Evolutionary conservation across 2,797 vertebrate genomes (phyloP).

Genomic region (Denticeps clupeoides): DNA sequence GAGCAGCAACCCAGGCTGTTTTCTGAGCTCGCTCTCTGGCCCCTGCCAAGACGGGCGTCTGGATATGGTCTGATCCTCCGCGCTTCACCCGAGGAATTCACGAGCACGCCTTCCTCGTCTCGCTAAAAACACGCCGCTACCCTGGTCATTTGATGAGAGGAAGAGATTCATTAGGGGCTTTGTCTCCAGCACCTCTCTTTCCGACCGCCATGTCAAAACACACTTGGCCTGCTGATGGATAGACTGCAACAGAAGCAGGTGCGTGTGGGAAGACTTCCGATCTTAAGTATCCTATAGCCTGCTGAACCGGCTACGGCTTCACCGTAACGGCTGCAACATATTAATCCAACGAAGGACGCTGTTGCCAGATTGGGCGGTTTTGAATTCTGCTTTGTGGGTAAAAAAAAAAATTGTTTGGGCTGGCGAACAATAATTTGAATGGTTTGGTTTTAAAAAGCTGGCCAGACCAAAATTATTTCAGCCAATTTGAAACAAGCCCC

Average conservation of each 20-base stretch:
- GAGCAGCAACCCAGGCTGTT: slow-evolving; percentile 7
- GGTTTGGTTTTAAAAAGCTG: no score
- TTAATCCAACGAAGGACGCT: no score
- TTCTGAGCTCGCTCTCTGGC: slow-evolving; percentile 1
- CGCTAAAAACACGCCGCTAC: slow-evolving; percentile 22
- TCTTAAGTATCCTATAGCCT: no score
- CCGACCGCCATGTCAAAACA: slow-evolving; percentile 21
- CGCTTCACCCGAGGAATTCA: slow-evolving; percentile 4
- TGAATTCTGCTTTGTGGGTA: no score
- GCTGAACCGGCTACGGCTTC: no score
- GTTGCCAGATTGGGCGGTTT: no score
- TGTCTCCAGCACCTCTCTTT: slow-evolving; percentile 12
- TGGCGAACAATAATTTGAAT: no score
- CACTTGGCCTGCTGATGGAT: slow-evolving; percentile 19
- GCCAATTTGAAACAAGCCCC: no score
- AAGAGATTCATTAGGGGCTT: slow-evolving; percentile 30
- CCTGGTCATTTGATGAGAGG: slow-evolving; percentile 26
- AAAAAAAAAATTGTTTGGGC: no score
- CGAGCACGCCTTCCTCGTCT: slow-evolving; percentile 6
- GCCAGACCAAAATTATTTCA: no score
- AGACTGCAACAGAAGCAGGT: slow-evolving; percentile 15
- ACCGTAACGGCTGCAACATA: no score
- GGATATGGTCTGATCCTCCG: slow-evolving; percentile 18
- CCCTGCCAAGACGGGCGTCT: slow-evolving; percentile 15
- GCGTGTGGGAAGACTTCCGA: not conserved